Percentiles rank a stretch among this genome's conserved stretches.
These are phyloP conservation scores for Pseudopipra pipra DNA, from an alignment of 2,113 vertebrate species.

Conservation along the genomic window DNA sequence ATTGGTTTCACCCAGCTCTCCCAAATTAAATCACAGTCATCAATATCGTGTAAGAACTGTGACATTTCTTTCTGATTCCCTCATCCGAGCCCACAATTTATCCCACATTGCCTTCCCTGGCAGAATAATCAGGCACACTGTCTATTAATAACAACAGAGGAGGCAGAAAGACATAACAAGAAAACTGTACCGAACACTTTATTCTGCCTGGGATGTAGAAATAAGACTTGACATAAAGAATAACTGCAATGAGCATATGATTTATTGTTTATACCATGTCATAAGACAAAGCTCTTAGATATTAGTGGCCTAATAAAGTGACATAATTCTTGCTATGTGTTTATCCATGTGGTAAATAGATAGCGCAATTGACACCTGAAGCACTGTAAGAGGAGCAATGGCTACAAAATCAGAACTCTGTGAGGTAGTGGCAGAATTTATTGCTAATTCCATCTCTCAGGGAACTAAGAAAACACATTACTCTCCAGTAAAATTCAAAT, in stretches of 20 bases:
- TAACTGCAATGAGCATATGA: constrained; percentile 42
- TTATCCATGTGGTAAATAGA: constrained; percentile 53
- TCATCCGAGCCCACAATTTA: neutral
- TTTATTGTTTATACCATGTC: constrained; percentile 30
- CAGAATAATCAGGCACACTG: neutral
- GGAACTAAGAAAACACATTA: neutral
- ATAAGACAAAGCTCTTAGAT: constrained; percentile 14
- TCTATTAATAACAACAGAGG: constrained; percentile 20
- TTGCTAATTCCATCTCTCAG: neutral
- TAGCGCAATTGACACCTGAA: constrained; percentile 23
- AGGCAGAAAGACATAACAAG: neutral
- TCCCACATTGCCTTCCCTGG: neutral
- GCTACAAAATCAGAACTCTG: neutral
- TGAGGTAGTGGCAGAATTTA: neutral
- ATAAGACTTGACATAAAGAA: constrained; percentile 38
- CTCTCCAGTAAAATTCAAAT: neutral
- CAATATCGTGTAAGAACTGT: neutral
- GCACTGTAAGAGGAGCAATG: neutral
- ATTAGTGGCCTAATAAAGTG: constrained; percentile 44
- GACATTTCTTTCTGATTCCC: neutral
- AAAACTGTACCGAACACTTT: neutral
- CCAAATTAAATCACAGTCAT: neutral
- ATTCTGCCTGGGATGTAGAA: constrained; percentile 11
- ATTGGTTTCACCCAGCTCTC: neutral
- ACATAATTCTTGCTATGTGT: constrained; percentile 38